A percentile compares a stretch with the other conserved stretches of the same genome.
Evolutionary conservation across 1,140 invertebrate species (phyloP).

Genomic region (Drosophila kurseongensis): DNA sequence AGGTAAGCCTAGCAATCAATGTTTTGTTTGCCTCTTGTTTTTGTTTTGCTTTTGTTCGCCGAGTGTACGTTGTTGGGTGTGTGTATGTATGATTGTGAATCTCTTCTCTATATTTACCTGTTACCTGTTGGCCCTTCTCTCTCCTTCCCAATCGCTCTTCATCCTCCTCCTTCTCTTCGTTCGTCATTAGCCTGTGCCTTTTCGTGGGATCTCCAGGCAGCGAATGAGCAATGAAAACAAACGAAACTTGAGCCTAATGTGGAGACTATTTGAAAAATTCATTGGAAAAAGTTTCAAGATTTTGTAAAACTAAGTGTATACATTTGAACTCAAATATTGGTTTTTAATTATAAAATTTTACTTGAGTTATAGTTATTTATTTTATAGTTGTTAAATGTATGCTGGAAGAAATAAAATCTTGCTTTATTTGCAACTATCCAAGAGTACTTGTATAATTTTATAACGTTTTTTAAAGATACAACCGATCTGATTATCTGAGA

Average conservation of each 20-base stretch:
- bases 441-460: no score
- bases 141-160: slow-evolving; percentile 27
- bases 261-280: neutral
- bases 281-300: neutral
- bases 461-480: neutral
- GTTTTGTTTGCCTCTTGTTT: slow-evolving; percentile 50
- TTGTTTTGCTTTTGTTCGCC: slow-evolving; percentile 52
- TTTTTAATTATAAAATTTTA: no score
- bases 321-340: no score
- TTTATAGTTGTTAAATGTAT: no score
- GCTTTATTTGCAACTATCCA: no score
- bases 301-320: no score
- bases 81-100: slow-evolving; percentile 27
- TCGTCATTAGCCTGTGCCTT: slow-evolving; percentile 39
- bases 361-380: no score
- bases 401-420: no score
- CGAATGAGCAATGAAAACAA: slow-evolving; percentile 44
- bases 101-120: slow-evolving; percentile 36
- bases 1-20: slow-evolving; percentile 54
- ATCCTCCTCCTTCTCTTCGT: neutral
- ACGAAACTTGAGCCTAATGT: slow-evolving; percentile 11
- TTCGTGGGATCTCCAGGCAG: slow-evolving; percentile 42
- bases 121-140: slow-evolving; percentile 34
- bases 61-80: slow-evolving; percentile 5
- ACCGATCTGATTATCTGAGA: neutral